Evolutionary conservation across 2,797 vertebrate species (phyloP), one percentile per base, ranked within the genome.

Genomic region (Sebastes hopkinsi): DNA sequence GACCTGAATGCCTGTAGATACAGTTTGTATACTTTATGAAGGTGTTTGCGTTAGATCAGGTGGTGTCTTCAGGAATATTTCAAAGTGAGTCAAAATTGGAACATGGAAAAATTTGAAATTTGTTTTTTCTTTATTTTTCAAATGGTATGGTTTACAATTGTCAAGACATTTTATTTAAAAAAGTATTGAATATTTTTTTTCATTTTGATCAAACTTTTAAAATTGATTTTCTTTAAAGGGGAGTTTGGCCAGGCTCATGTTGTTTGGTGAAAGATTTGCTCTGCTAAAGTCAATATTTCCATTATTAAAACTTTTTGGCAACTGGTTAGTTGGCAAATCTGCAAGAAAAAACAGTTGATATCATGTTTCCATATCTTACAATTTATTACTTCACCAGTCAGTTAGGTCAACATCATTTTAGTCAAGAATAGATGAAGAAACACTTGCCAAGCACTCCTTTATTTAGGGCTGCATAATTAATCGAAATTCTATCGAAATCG

Each of bases 1-100:
- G 84, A 74, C 72, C 70, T 80, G 72, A 73, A 78, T 66, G 34
- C 38, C 67, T 61, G 32, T 55, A 38, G 7, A 87, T 79, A 18
- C 13, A 52, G 34, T 23, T 50, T 64, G 32, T 62, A 8, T n/a
- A 30, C 58, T 84, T 32, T 38, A 42, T 52, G 59, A 11, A 16
- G 18, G 34, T 70, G 29, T 52, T 65, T 61, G 25, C 23, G 12
- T 58, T 64, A 18, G 46, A 65, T 72, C 12, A 68, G 42, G 52
- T n/a, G 4, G 13, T 42, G 2, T 73, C 52, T 67, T 71, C 6
- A 61, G 54, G 34, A 11, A 55, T 67, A 34, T 72, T 22, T 23
- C 8, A 38, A 54, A 30, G 16, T 54, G 12, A 75, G 36, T 60
- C 12, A 42, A 50, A 65, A 64, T 27, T 46, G 36, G 36, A 38